A percentile compares a stretch with the other conserved stretches of the same genome.
phyloP scores from a whole-genome alignment of 92 coral and sea anemone species.

The Umimayanthus chanpuru region DNA sequence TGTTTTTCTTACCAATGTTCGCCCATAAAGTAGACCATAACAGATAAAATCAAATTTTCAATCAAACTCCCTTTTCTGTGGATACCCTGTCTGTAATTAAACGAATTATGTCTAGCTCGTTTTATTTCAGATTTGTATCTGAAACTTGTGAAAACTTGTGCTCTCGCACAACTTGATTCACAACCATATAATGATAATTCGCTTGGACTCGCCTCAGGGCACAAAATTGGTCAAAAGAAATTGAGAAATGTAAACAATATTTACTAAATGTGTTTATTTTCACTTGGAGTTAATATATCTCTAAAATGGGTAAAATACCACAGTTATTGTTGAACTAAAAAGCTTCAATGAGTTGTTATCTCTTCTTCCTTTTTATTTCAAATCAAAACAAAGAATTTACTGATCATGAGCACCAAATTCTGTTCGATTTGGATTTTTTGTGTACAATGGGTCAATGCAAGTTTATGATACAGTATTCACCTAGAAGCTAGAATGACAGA shows the following conservation, averaged over 20 bases:
- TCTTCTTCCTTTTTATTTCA: neutral
- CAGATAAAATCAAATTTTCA: constrained; percentile 11
- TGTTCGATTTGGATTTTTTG: neutral
- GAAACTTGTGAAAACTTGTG: neutral
- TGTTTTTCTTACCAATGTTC: neutral
- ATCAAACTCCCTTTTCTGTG: constrained; percentile 5
- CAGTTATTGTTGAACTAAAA: constrained; percentile 21
- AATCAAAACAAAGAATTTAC: neutral
- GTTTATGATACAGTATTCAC: neutral
- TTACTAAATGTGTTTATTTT: constrained; percentile 39
- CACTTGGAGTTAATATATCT: constrained; percentile 42
- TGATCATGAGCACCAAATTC: neutral
- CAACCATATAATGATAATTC: neutral
- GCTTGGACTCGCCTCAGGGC: neutral
- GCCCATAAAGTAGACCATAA: neutral
- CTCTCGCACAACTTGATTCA: neutral
- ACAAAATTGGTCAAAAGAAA: constrained; percentile 35
- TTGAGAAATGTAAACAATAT: constrained; percentile 35
- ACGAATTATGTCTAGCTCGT: neutral
- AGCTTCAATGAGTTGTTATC: constrained; percentile 22
- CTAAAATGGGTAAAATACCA: constrained; percentile 22
- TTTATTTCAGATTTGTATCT: neutral
- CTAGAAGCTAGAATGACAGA: neutral
- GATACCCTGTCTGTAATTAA: neutral
- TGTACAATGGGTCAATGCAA: no score